A percentile compares a stretch with the other conserved stretches of the same genome.
phyloP scores from a whole-genome alignment of 1,140 invertebrate species.

The Brachionus sp. region DNA sequence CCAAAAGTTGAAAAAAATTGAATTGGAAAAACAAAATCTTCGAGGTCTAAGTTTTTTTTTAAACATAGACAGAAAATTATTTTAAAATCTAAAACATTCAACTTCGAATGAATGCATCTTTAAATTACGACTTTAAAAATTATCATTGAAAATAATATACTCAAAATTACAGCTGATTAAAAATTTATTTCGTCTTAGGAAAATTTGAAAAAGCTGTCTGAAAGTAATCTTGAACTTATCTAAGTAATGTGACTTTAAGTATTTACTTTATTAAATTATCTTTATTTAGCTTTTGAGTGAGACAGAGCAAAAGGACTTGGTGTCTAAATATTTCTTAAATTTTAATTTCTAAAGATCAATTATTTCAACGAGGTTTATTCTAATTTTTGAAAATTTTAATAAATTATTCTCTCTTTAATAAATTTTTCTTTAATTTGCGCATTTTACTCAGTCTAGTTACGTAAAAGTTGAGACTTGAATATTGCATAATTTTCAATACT shows the following conservation, averaged over 20 bases:
- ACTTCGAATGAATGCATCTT: background rate
- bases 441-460: conserved; percentile 1
- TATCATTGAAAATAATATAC: background rate
- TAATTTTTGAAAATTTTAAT: conserved; percentile 3
- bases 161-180: background rate
- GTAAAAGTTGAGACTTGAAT: background rate
- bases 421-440: background rate
- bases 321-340: background rate
- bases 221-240: background rate
- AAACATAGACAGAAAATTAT: background rate
- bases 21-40: background rate
- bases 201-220: background rate
- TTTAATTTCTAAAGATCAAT: background rate
- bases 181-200: background rate
- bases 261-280: background rate
- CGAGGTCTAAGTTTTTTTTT: background rate
- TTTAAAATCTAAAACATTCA: background rate
- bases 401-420: background rate
- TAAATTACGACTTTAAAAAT: background rate
- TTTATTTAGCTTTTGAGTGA: background rate
- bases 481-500: background rate
- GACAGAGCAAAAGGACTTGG: background rate
- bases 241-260: background rate
- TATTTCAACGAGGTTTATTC: background rate
- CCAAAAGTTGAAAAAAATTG: background rate